Base-by-base conservation (phyloP, 2,888 invertebrate species). In the Amiota communis region DNA sequence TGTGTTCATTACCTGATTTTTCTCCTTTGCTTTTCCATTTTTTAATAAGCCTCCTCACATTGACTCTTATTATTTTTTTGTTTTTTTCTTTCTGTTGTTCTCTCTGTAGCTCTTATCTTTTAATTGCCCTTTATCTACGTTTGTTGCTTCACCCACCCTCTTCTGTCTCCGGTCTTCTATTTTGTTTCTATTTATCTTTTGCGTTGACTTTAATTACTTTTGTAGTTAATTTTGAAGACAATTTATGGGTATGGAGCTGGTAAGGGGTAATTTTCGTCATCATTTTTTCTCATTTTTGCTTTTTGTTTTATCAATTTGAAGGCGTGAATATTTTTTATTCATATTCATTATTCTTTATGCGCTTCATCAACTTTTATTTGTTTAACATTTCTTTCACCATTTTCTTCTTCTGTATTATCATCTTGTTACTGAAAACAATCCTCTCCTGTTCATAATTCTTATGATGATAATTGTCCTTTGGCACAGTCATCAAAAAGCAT, bases 181-280 rank as follows among this genome's bases (percentile, higher is more conserved):
- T 23, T 23, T 20, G 10, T 48, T 51, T 53, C 15, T 20, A 10
- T 67, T 73, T 76, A 75, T 76, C 72, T 76, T 78, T 78, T 70
- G 75, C 68, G 9, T 17, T 57, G 57, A 59, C 59, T 82, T 82
- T 85, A 86, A 82, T 82, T 82, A 83, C 84, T 86, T 85, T 82
- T 79, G 77, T 81, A 82, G 86, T 81, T 86, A 83, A 86, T 86
- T 85, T 80, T 81, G 11, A 80, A 81, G 79, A 76, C 84, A 85
- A 79, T 23, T 23, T 23, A 23, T 36, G 36, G 1, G 36, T 6
- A 6, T 36, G 36, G 36, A 23, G 36, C 6, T 36, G 36, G 4
- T 36, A 6, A 6, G 36, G 0, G 36, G 36, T 6, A 36, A 6
- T 6, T 6, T 36, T 36, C 0, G 4, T 36, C 36, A 6, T 36